Percentiles rank a stretch among this genome's conserved stretches.
Evolutionary conservation across 2,888 invertebrate species (phyloP).

Genomic region (Rhamnusium bicolor): DNA sequence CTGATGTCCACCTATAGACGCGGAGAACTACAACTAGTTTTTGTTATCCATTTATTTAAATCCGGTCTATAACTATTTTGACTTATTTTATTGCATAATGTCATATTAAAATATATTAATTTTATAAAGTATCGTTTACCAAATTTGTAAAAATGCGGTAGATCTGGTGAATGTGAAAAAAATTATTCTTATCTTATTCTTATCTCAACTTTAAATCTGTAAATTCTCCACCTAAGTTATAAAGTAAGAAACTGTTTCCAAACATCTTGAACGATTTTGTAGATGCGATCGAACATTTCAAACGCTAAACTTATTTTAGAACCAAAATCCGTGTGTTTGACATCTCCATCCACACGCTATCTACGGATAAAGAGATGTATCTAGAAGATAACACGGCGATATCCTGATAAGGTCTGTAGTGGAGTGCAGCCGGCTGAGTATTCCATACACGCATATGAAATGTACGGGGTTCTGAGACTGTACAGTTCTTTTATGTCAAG

Average conservation of each 20-base stretch:
- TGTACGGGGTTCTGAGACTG: conserved; percentile 42
- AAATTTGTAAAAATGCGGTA: background rate
- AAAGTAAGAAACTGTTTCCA: conserved; percentile 41
- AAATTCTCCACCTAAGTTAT: background rate
- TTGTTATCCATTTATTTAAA: no score
- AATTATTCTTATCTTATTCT: no score
- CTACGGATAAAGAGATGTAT: conserved; percentile 69
- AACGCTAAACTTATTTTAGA: conserved; percentile 39
- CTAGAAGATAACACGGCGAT: conserved; percentile 64
- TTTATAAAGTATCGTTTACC: background rate
- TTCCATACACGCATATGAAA: conserved; percentile 42
- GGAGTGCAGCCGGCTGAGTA: conserved; percentile 60
- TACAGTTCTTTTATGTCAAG: conserved; percentile 63
- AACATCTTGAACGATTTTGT: conserved; percentile 43
- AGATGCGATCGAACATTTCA: conserved; percentile 36
- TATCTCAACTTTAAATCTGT: background rate
- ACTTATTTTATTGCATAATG: background rate
- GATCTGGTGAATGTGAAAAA: background rate
- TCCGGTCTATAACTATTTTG: no score
- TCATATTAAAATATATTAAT: background rate
- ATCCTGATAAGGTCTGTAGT: conserved; percentile 61
- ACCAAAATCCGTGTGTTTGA: conserved; percentile 66
- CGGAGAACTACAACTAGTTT: no score
- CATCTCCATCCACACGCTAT: conserved; percentile 69
- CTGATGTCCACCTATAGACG: no score